A percentile compares a stretch with the other conserved stretches of the same genome.
These are phyloP conservation scores for Diadema setosum DNA, from an alignment of 35 echinoderm and acorn worm species.

Conservation along the genomic window DNA sequence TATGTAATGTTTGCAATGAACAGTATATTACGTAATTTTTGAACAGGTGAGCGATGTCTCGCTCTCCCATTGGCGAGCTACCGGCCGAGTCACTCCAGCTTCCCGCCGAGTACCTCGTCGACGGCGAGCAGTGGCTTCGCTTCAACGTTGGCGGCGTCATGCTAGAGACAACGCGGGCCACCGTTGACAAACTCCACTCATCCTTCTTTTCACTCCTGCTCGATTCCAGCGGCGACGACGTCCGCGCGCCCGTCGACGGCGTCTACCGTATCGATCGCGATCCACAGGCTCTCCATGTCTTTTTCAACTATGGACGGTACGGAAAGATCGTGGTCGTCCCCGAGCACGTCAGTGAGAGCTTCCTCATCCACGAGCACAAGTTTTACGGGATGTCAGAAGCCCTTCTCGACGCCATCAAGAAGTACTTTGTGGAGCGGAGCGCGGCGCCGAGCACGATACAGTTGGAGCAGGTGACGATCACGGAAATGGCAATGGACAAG, in stretches of 20 bases:
- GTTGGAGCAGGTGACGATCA: conserved; percentile 56
- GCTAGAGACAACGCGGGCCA: conserved; percentile 64
- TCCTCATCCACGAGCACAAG: conserved; percentile 46
- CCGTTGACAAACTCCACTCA: conserved; percentile 33
- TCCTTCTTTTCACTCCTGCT: conserved; percentile 66
- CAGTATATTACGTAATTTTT: no score
- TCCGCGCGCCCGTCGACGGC: not conserved
- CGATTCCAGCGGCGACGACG: not conserved
- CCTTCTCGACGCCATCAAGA: not conserved
- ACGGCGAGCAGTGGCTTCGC: conserved; percentile 54
- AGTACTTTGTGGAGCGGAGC: conserved; percentile 54
- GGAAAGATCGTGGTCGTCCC: conserved; percentile 51
- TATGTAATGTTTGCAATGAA: no score
- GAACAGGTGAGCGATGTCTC: not conserved
- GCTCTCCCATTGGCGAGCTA: conserved; percentile 7
- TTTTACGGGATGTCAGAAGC: conserved; percentile 69
- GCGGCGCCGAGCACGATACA: conserved; percentile 48
- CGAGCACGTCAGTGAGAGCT: conserved; percentile 50
- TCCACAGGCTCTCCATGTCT: conserved; percentile 51
- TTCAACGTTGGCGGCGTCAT: conserved; percentile 79
- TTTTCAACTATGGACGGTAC: conserved; percentile 76
- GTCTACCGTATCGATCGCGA: conserved; percentile 75
- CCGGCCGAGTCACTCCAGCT: conserved; percentile 58
- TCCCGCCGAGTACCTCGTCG: conserved; percentile 43
- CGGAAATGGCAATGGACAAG: conserved; percentile 73